phyloP scores from a whole-genome alignment of 2,888 invertebrate genomes.

The Oscheius onirici region DNA sequence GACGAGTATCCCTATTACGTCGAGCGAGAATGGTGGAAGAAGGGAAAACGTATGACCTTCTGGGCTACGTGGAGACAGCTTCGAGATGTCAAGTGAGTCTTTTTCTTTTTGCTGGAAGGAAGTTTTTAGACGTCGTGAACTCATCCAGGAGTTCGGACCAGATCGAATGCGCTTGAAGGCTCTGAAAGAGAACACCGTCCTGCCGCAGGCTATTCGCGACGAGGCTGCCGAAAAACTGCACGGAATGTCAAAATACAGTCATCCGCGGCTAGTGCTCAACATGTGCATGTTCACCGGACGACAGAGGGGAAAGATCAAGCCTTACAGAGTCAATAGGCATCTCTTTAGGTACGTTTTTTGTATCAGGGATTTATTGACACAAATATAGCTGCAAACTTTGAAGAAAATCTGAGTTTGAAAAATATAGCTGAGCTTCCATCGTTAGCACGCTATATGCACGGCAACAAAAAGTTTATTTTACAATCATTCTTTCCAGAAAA shows the following conservation, averaged over 20 bases:
- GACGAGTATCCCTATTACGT: conserved; percentile 64
- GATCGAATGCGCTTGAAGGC: conserved; percentile 85
- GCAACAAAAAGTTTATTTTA: too few species aligned
- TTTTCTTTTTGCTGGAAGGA: neutral
- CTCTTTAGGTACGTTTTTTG: conserved; percentile 40
- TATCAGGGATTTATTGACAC: too few species aligned
- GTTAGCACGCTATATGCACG: too few species aligned
- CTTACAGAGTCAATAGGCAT: conserved; percentile 82
- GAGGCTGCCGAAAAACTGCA: conserved; percentile 71
- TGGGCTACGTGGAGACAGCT: conserved; percentile 87
- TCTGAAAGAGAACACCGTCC: conserved; percentile 84
- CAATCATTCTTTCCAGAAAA: conserved; percentile 80
- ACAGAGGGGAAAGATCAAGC: conserved; percentile 80
- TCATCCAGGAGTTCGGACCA: conserved; percentile 76
- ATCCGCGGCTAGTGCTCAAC: conserved; percentile 72
- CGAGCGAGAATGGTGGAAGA: conserved; percentile 71
- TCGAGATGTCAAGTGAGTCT: conserved; percentile 82
- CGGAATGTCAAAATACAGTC: conserved; percentile 63
- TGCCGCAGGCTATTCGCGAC: conserved; percentile 77
- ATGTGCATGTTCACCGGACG: conserved; percentile 91
- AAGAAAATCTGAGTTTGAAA: too few species aligned
- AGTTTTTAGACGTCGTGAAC: conserved; percentile 30
- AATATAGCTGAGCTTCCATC: too few species aligned
- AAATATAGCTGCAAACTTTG: too few species aligned
- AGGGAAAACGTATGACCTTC: conserved; percentile 69